Percentiles rank a stretch among this genome's conserved stretches.
Evolutionary conservation across 2,113 vertebrate genomes (phyloP).

Genomic region (Alligator mississippiensis): DNA sequence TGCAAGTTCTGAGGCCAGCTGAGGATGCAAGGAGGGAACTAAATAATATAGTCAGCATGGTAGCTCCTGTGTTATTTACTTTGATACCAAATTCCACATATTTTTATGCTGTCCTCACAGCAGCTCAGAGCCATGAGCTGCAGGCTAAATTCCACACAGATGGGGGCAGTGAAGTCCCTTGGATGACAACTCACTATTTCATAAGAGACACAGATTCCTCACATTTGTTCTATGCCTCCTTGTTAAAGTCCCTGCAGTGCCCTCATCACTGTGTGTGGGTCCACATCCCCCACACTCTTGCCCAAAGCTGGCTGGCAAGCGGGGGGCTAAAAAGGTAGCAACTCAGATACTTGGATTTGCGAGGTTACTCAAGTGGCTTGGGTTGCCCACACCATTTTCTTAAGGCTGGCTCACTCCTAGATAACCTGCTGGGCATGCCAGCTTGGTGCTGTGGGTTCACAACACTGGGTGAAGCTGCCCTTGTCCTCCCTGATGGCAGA

Average conservation of each 20-base stretch:
- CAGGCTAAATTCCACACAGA: constrained; percentile 9
- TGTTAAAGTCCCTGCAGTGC: not conserved
- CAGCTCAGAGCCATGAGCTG: not conserved
- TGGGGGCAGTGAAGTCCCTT: constrained; percentile 60
- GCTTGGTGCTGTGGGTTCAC: not conserved
- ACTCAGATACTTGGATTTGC: too few species aligned
- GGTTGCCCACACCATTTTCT: not conserved
- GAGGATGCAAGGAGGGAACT: not conserved
- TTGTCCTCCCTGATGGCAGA: not conserved
- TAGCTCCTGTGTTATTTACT: not conserved
- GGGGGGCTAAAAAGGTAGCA: too few species aligned
- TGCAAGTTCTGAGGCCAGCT: not conserved
- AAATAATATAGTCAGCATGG: not conserved
- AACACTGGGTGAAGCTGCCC: not conserved
- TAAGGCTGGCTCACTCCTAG: too few species aligned
- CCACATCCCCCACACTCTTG: not conserved
- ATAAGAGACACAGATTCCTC: accelerated
- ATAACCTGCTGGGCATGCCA: not conserved
- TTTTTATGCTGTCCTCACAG: not conserved
- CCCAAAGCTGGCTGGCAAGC: too few species aligned
- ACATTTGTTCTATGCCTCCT: accelerated
- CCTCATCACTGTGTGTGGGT: not conserved
- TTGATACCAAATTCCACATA: constrained; percentile 31
- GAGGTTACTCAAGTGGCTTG: too few species aligned
- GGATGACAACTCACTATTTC: not conserved